Base-by-base conservation (phyloP, 2,797 vertebrate genomes). In the Chiroxiphia lanceolata region DNA sequence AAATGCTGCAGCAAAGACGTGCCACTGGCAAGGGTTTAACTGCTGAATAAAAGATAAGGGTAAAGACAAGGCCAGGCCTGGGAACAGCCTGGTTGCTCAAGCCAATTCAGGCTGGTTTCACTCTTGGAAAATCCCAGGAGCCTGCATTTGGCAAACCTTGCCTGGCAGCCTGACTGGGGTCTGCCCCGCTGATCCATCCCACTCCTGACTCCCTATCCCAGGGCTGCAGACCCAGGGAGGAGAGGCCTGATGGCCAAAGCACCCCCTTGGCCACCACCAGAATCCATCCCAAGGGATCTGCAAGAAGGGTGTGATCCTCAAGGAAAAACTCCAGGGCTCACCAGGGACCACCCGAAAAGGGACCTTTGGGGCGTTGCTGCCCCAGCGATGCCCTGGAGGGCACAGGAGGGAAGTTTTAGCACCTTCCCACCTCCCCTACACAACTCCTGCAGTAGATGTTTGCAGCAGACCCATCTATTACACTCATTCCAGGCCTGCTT, bases 1-100 rank as follows among this genome's bases (percentile, higher is more conserved):
- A 72, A 93, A 63, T 11, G 29, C 61, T 65, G 53, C 65, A 88
- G n/a, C 34, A 22, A 20, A 63, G 77, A 63, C 1, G 2, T 0
- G 27, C 31, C 36, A 26, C 59, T 42, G 88, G 70, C 59, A 34
- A 67, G 25, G 2, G 6, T 83, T 90, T 36, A 81, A 70, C 42
- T 90, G 83, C 31, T 90, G 94, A 91, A 87, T 92, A 79, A 93
- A 94, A 91, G 38, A 94, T 34, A 61, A 91, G 88, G 59, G 34
- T 54, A 44, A 25, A 21, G 69, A 34, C 36, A 65, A 83, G 81
- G 61, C 6, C 0, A 9, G 40, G 63, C 36, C 15, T 82, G 40
- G 74, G 47, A 86, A n/a, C 42, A 69, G 38, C 34, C 19, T 2
- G 5, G 45, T 13, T 87, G 65, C 47, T 89, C 11, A 26, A 90